These are phyloP conservation scores for Olivierus martensii DNA, from an alignment of 1,140 invertebrate species.

Conservation along the genomic window DNA sequence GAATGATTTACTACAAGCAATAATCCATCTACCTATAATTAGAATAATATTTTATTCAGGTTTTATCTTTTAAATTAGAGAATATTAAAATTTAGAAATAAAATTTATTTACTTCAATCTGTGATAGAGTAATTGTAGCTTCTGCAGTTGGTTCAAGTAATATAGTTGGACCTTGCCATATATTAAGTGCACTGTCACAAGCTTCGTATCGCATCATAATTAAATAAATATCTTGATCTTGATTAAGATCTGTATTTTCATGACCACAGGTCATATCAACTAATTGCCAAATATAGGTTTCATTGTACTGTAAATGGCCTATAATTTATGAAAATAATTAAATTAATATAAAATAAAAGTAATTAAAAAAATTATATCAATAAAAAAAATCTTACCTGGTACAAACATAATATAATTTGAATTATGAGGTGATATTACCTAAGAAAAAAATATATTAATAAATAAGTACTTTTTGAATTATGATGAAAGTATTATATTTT, in stretches of 20 bases:
- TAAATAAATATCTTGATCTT: constrained; percentile 27
- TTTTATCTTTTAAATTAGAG: neutral
- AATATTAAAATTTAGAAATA: neutral
- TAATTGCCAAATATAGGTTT: constrained; percentile 21
- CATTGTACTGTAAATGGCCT: constrained; percentile 19
- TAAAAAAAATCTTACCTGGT: constrained; percentile 22
- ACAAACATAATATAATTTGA: constrained; percentile 35
- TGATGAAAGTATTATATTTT: no score
- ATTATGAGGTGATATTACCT: constrained; percentile 28
- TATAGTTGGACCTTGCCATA: constrained; percentile 28
- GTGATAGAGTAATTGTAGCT: constrained; percentile 34
- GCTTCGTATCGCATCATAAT: constrained; percentile 27
- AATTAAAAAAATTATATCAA: neutral
- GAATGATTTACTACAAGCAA: constrained; percentile 34
- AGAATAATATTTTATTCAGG: neutral
- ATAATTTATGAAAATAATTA: neutral
- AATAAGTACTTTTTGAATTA: no score
- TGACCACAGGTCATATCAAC: constrained; percentile 22
- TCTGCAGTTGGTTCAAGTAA: constrained; percentile 35
- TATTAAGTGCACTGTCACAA: constrained; percentile 4
- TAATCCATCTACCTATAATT: constrained; percentile 31
- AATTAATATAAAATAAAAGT: neutral
- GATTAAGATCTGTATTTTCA: constrained; percentile 6
- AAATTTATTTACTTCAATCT: constrained; percentile 27
- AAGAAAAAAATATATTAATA: no score